Evolutionary conservation across 2,888 invertebrate species (phyloP), one percentile per base, ranked within the genome.

Genomic region (Camptogramma bilineatum): DNA sequence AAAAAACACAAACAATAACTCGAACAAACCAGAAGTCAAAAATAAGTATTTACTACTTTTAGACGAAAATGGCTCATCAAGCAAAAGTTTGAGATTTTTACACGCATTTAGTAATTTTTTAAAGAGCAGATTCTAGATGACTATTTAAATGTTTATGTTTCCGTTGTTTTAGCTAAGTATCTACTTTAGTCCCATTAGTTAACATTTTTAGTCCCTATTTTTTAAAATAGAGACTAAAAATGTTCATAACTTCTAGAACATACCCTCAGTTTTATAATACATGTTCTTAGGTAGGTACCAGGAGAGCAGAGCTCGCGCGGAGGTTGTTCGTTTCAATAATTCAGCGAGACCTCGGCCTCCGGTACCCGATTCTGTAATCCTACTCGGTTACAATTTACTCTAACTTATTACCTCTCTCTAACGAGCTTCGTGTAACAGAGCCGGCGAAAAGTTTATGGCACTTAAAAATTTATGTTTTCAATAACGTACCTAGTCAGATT

Each of bases 281-380:
- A 60, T 65, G 53, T n/a, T n/a, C n/a, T n/a, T n/a, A n/a, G n/a
- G n/a, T 56, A 66, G 71, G 69, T 83, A 85, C 83, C 78, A 83
- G 82, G 85, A 79, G 76, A 69, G 70, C 72, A 84, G 75, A 74
- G 64, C 59, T 70, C 65, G 73, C 66, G 71, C 73, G 69, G 78
- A 83, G 81, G 79, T 80, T 73, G 76, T 69, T 64, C 73, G 71
- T 71, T 78, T 87, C 81, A 85, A 87, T 87, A 82, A 87, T 87
- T 87, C 81, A 87, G 77, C 61, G 71, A 51, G 62, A 46, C 58
- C 65, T 58, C 57, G 68, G 66, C 70, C 75, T 70, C 71, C 74
- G 72, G 69, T 65, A 72, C 72, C 73, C 68, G 77, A 73, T 75
- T 71, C 76, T 71, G 73, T 68, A 62, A 62, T 66, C 61, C 48